Conservation (phyloP, 1,140 invertebrate genomes). For the Achatina immaculata region DNA sequence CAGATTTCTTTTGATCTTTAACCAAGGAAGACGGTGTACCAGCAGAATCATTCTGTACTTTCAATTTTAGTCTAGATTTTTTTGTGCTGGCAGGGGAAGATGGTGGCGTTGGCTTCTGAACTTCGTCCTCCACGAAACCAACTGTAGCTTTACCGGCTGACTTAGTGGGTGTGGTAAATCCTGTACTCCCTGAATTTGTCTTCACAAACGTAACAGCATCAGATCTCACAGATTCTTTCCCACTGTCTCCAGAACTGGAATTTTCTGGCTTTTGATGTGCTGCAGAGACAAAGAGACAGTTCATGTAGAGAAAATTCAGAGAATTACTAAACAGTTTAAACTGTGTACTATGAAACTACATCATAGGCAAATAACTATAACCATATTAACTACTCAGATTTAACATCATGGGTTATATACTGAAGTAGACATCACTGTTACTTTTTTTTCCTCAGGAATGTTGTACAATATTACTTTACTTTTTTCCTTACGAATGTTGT, state of each 20-base stretch:
- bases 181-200: neutral
- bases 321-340: no score
- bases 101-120: conserved; percentile 1
- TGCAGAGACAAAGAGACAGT: neutral
- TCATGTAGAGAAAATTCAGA: no score
- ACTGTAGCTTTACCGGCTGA: conserved; percentile 26
- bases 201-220: no score
- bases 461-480: no score
- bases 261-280: neutral
- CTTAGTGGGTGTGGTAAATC: conserved; percentile 22
- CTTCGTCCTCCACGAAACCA: conserved; percentile 12
- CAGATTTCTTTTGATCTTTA: conserved; percentile 5
- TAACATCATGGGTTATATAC: no score
- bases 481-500: no score
- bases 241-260: neutral
- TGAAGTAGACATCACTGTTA: no score
- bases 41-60: neutral
- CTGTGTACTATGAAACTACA: no score
- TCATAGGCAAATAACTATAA: no score
- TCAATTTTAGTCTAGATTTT: conserved; percentile 25
- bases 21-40: neutral
- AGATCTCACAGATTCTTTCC: neutral
- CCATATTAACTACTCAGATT: no score
- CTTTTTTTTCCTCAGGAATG: no score
- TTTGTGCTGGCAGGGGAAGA: conserved; percentile 4